Evolutionary conservation across 2,888 invertebrate genomes (phyloP).

Genomic region (Nephrotoma guestfalica): DNA sequence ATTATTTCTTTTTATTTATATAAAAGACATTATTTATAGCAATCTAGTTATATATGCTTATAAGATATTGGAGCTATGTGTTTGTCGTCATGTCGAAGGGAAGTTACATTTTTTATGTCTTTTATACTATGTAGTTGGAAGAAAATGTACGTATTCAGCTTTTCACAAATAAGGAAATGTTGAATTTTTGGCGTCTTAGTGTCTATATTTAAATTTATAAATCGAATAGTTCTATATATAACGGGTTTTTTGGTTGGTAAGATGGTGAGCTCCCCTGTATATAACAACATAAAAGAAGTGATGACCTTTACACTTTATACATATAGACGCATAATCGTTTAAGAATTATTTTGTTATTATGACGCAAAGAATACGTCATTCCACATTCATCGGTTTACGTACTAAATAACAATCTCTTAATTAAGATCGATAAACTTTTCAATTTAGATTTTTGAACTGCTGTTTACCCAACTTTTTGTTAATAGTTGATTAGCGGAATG

Average conservation of each 20-base stretch:
- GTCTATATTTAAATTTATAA: background rate
- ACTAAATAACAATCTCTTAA: too few relatives aligned
- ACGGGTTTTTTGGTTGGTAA: background rate
- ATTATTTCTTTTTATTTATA: background rate
- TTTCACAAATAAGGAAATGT: background rate
- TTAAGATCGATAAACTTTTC: too few relatives aligned
- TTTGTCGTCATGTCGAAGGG: background rate
- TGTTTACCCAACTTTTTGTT: too few relatives aligned
- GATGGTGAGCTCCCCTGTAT: background rate
- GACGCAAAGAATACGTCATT: too few relatives aligned
- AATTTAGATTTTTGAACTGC: too few relatives aligned
- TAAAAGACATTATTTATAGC: background rate
- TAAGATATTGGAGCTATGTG: background rate
- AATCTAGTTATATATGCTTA: background rate
- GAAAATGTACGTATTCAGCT: background rate
- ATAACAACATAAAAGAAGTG: background rate
- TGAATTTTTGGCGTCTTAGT: background rate
- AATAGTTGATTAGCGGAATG: too few relatives aligned
- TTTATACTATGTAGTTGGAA: background rate
- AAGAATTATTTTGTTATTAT: too few relatives aligned
- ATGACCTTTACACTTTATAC: background rate
- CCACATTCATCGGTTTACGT: too few relatives aligned
- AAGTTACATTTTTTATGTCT: background rate
- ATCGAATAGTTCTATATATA: background rate
- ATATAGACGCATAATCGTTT: background rate